A percentile compares a stretch with the other conserved stretches of the same genome.
These are phyloP conservation scores for Lampropteryx suffumata DNA, from an alignment of 2,888 invertebrate genomes.

Conservation along the genomic window DNA sequence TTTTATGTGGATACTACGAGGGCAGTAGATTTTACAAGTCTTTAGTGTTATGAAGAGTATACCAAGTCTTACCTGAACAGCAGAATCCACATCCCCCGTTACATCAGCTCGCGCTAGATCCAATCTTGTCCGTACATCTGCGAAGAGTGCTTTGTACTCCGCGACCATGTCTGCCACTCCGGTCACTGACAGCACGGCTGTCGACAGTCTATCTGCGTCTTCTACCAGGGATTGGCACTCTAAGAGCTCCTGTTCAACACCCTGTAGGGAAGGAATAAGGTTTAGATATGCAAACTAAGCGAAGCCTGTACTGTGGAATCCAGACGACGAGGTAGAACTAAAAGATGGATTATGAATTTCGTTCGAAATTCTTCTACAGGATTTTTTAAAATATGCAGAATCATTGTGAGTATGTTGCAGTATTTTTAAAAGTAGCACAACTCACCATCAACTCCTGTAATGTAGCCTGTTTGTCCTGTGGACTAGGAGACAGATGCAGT, in stretches of 20 bases:
- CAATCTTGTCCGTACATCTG: constrained; percentile 62
- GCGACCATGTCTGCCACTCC: constrained; percentile 65
- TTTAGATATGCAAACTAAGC: background rate
- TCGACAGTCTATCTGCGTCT: constrained; percentile 65
- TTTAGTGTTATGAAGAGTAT: too few relatives aligned
- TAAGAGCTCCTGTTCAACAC: constrained; percentile 61
- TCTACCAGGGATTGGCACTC: constrained; percentile 65
- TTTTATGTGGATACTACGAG: too few relatives aligned
- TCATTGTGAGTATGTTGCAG: background rate
- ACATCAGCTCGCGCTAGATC: constrained; percentile 64
- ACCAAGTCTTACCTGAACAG: constrained; percentile 62
- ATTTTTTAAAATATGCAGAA: too few relatives aligned
- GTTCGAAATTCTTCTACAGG: too few relatives aligned
- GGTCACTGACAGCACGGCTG: constrained; percentile 43
- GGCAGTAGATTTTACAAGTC: too few relatives aligned
- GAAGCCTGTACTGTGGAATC: too few relatives aligned
- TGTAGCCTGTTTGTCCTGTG: constrained; percentile 65
- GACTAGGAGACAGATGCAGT: constrained; percentile 83
- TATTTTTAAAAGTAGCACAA: constrained; percentile 20
- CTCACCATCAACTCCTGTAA: constrained; percentile 76
- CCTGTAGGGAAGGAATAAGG: constrained; percentile 40
- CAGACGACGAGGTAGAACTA: too few relatives aligned
- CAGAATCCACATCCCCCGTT: constrained; percentile 65
- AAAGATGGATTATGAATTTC: too few relatives aligned
- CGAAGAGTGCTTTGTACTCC: constrained; percentile 67